Conservation (phyloP, 2,113 vertebrate genomes). For the Atlantisia rogersi region DNA sequence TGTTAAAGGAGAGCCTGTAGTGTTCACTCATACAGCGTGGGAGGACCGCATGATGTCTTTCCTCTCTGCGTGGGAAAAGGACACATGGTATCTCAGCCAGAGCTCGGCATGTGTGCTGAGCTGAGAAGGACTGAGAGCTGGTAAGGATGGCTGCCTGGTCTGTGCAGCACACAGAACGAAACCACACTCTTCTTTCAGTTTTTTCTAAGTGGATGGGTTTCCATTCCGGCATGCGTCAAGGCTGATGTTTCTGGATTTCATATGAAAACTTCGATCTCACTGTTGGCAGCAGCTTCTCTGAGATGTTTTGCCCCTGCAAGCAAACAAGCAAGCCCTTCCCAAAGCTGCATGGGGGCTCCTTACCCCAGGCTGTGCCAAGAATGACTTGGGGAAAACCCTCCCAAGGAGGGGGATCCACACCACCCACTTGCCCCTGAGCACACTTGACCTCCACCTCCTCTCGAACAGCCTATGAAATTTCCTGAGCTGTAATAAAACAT, state of each 20-base stretch:
- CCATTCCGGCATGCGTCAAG: fast-evolving
- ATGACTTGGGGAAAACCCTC: not conserved
- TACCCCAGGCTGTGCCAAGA: not conserved
- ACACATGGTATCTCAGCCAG: not conserved
- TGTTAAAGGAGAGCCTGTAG: fast-evolving
- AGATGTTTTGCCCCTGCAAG: not conserved
- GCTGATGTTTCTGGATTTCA: not conserved
- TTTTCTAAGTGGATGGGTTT: not conserved
- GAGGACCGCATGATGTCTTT: not conserved
- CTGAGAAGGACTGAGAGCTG: not conserved
- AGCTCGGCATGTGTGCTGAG: not conserved
- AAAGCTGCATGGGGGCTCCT: not conserved
- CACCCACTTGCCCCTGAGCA: not conserved
- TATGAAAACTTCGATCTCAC: not conserved
- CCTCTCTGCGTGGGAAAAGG: not conserved
- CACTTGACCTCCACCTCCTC: not conserved
- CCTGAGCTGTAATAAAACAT: not conserved
- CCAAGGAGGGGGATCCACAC: not conserved
- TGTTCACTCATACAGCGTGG: fast-evolving
- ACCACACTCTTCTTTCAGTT: not conserved
- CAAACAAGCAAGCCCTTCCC: not conserved
- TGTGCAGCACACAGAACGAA: not conserved
- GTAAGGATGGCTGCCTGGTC: not conserved
- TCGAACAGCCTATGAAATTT: not conserved
- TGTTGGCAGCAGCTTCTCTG: not conserved